Percentiles rank a stretch among this genome's conserved stretches.
Conservation (phyloP, 2,888 invertebrate species). For the Drosophila robusta region DNA sequence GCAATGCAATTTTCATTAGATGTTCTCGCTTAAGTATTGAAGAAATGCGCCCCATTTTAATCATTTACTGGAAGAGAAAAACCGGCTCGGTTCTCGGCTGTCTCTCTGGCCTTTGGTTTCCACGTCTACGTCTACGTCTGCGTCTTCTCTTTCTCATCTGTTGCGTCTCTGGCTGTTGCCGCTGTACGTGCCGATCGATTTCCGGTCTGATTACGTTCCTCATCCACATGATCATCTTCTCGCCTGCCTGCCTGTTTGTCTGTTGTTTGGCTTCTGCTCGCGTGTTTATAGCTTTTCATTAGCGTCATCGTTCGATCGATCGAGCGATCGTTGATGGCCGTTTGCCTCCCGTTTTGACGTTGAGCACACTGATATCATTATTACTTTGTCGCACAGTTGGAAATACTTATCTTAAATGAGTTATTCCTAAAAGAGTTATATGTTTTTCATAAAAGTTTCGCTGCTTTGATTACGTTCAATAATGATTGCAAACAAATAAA, state of each 20-base stretch:
- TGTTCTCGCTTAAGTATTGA: conserved; percentile 7
- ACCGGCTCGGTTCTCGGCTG: conserved; percentile 4
- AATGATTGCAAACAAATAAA: background rate
- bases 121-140: background rate
- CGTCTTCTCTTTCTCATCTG: conserved; percentile 33
- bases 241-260: conserved; percentile 27
- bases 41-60: conserved; percentile 41
- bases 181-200: conserved; percentile 81
- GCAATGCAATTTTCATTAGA: conserved; percentile 37
- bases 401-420: conserved; percentile 5
- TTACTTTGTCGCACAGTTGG: conserved; percentile 19
- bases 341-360: conserved; percentile 26
- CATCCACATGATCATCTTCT: conserved; percentile 63
- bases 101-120: background rate
- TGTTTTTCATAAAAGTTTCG: background rate
- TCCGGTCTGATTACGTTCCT: conserved; percentile 82
- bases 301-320: conserved; percentile 51
- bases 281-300: conserved; percentile 64
- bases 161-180: conserved; percentile 36
- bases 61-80: conserved; percentile 29
- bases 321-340: conserved; percentile 31
- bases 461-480: too few relatives aligned
- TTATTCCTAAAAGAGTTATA: background rate
- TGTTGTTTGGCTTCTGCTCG: conserved; percentile 68
- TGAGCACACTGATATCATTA: conserved; percentile 15